phyloP scores from a whole-genome alignment of 2,797 vertebrate genomes.

The Rachycentron canadum region DNA sequence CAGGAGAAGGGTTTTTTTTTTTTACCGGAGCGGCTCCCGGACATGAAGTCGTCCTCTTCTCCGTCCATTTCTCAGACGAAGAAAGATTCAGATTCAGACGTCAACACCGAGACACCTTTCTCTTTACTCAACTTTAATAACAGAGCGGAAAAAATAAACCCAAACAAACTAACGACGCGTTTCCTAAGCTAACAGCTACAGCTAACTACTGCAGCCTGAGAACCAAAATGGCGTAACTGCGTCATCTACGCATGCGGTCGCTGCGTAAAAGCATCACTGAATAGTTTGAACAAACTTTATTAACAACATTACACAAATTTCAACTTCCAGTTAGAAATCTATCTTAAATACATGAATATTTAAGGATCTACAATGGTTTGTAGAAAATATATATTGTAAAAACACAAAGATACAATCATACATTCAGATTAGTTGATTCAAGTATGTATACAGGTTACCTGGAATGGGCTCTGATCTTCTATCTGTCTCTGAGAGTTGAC shows the following conservation, averaged over 20 bases:
- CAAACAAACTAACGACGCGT: background rate
- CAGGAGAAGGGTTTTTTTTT: background rate
- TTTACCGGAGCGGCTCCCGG: constrained; percentile 81
- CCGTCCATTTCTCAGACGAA: constrained; percentile 78
- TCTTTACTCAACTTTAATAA: fast-evolving
- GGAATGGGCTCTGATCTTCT: no score
- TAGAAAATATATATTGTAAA: no score
- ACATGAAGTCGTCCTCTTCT: constrained; percentile 83
- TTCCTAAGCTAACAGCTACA: background rate
- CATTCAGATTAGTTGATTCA: no score
- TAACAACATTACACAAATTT: background rate
- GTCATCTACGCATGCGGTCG: constrained; percentile 59
- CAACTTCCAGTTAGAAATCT: no score
- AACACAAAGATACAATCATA: no score
- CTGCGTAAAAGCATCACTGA: background rate
- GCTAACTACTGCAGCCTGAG: constrained; percentile 1
- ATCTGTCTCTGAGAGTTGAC: no score
- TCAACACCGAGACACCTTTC: background rate
- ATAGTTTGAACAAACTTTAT: background rate
- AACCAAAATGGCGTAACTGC: constrained; percentile 64
- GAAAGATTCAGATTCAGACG: background rate
- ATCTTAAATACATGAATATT: no score
- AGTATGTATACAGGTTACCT: no score
- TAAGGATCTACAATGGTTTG: no score
- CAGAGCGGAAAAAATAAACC: background rate